Evolutionary conservation across 2,888 invertebrate species (phyloP).

Genomic region (Cyclophora punctaria): DNA sequence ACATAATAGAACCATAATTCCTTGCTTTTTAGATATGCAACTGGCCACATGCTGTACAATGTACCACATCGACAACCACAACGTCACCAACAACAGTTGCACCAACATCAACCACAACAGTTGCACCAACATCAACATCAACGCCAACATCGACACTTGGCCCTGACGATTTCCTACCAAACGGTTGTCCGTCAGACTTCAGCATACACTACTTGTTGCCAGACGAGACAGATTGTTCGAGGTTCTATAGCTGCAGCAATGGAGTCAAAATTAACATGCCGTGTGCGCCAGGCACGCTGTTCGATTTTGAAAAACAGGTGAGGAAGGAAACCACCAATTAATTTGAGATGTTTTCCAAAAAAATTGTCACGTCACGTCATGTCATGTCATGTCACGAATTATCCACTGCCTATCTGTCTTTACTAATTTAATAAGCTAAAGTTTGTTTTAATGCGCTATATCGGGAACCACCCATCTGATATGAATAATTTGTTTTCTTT

Average conservation of each 20-base stretch:
- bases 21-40: slow-evolving; percentile 23
- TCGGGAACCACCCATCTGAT: too few relatives aligned
- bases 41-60: slow-evolving; percentile 20
- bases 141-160: background rate
- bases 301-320: slow-evolving; percentile 4
- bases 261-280: background rate
- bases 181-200: background rate
- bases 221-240: background rate
- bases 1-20: background rate
- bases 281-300: slow-evolving; percentile 3
- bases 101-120: background rate
- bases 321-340: background rate
- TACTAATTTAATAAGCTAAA: too few relatives aligned
- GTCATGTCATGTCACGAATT: too few relatives aligned
- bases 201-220: background rate
- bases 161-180: background rate
- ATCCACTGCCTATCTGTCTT: too few relatives aligned
- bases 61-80: slow-evolving; percentile 9
- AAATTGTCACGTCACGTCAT: too few relatives aligned
- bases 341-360: too few relatives aligned
- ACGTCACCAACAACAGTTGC: slow-evolving; percentile 1
- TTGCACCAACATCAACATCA: slow-evolving; percentile 2
- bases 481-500: too few relatives aligned
- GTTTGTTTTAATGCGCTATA: too few relatives aligned
- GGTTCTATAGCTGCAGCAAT: slow-evolving; percentile 1